These are phyloP conservation scores for Nemapogon koenigi DNA, from an alignment of 2,888 invertebrate genomes.

Conservation along the genomic window DNA sequence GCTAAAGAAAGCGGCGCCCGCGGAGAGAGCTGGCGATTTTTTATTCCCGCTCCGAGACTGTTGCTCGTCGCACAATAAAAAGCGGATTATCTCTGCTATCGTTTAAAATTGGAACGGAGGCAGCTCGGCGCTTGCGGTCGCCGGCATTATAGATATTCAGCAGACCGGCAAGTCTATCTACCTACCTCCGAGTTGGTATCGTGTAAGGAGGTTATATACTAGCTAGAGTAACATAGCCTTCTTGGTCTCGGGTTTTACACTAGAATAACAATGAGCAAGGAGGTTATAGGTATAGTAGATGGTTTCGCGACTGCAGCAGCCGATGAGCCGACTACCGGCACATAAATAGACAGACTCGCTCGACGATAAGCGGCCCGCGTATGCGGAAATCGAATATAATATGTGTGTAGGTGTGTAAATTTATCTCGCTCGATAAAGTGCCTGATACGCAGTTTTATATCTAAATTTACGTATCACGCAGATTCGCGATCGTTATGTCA, in stretches of 20 bases:
- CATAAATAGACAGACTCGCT: constrained; percentile 46
- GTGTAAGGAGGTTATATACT: too few relatives aligned
- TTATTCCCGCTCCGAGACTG: constrained; percentile 16
- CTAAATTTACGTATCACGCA: constrained; percentile 18
- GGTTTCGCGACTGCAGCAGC: not conserved
- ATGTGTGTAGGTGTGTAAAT: constrained; percentile 51
- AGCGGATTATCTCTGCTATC: constrained; percentile 42
- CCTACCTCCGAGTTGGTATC: too few relatives aligned
- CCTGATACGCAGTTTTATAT: constrained; percentile 36
- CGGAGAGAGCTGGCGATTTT: constrained; percentile 27
- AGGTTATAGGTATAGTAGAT: not conserved
- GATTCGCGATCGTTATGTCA: too few relatives aligned
- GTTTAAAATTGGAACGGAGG: constrained; percentile 45
- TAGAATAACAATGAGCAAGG: too few relatives aligned
- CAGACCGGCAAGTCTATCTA: constrained; percentile 51
- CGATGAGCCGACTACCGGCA: constrained; percentile 18
- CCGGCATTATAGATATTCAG: constrained; percentile 55
- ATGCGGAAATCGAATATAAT: constrained; percentile 58
- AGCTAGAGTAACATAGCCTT: too few relatives aligned
- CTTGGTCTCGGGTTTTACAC: too few relatives aligned
- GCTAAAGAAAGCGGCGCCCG: too few relatives aligned
- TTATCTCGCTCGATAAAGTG: constrained; percentile 49
- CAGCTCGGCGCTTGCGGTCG: constrained; percentile 33
- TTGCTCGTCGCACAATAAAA: constrained; percentile 33
- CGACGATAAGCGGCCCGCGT: constrained; percentile 45